Base-by-base conservation (phyloP, 2,888 invertebrate genomes). In the Mythimna vitellina region DNA sequence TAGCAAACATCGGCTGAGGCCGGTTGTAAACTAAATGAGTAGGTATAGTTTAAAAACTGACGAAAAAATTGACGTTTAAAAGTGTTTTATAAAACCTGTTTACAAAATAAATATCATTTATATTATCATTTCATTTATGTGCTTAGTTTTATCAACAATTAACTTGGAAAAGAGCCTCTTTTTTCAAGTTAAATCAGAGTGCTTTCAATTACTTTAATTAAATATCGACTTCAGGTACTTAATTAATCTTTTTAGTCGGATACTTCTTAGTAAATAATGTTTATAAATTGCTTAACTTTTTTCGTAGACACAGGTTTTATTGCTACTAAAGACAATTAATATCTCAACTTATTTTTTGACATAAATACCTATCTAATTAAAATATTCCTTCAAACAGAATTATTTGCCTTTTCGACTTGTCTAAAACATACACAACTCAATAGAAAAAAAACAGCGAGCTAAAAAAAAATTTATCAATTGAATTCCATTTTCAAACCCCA, bases 21-120 rank as follows among this genome's bases (percentile, higher is more conserved):
- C 29, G 29, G 29, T 29, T 29, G 29, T 29, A 29, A 29, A 29
- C 29, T 29, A 29, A 3, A 29, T 29, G 29, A 29, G 29, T n/a
- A n/a, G n/a, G n/a, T 29, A 29, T 9, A 35, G 1, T 35, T 35
- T 35, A 35, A 35, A 9, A 35, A 35, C 35, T 35, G 9, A 35
- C 1, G 35, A 35, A 35, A 35, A 35, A 35, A 35, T 35, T 35
- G 1, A 35, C 35, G 35, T 9, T 9, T 35, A 35, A 35, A 35
- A 35, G 35, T 35, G 35, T 35, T 35, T 8, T 1, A 35, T 35
- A 35, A 35, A 35, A 35, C 12, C 0, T 42, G 4, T 14, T 42
- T 14, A 1, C 42, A 42, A 42, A 42, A 42, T 42, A 93, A 91
- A 93, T 96, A 96, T 96, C 87, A 89, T n/a, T n/a, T n/a, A n/a